These are phyloP conservation scores for Phalacrocorax pelagicus DNA, from an alignment of 2,113 vertebrate genomes.

Conservation along the genomic window DNA sequence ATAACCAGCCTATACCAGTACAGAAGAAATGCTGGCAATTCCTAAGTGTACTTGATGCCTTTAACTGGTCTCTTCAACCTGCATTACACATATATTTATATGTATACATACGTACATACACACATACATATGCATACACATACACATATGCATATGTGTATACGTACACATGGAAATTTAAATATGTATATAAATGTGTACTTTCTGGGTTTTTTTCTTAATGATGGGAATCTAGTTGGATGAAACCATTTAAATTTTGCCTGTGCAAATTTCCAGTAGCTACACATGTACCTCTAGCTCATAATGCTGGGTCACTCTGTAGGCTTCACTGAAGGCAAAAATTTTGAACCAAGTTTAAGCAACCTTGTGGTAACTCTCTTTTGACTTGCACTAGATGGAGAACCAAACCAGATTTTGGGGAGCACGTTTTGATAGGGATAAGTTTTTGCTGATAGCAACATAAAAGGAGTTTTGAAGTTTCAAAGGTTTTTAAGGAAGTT, in stretches of 20 bases:
- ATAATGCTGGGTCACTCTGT: neutral
- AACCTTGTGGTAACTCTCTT: neutral
- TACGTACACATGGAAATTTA: neutral
- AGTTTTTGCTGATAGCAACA: neutral
- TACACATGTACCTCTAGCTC: neutral
- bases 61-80: neutral
- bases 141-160: no score
- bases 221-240: neutral
- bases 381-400: neutral
- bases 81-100: neutral
- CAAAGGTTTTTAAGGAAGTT: neutral
- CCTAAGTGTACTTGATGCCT: neutral
- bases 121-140: no score
- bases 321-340: neutral
- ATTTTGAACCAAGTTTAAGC: neutral
- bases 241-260: neutral
- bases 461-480: neutral
- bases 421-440: neutral
- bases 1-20: neutral
- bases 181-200: neutral
- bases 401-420: neutral
- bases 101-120: rapidly evolving
- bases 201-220: neutral
- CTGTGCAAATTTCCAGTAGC: neutral
- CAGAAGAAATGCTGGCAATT: neutral